These are phyloP conservation scores for Lutraria lutraria DNA, from an alignment of 2,888 invertebrate species.

Conservation along the genomic window DNA sequence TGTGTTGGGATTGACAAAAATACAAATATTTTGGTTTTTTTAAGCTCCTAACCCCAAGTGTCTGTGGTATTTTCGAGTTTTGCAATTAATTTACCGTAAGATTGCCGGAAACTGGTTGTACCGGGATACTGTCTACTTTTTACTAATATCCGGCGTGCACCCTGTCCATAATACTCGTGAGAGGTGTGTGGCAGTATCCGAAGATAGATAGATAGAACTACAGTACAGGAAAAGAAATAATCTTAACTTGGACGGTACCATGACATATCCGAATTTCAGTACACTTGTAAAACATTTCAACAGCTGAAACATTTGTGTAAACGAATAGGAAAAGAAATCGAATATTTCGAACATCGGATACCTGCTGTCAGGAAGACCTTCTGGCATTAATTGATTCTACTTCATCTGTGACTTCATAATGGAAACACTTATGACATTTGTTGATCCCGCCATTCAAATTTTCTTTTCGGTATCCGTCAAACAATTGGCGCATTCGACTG, in stretches of 20 bases:
- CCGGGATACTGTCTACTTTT: too few species aligned
- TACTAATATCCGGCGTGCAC: too few species aligned
- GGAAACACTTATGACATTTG: neutral
- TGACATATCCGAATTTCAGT: neutral
- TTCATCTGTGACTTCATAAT: neutral
- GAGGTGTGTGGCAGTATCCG: too few species aligned
- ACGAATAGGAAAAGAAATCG: neutral
- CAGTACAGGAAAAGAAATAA: neutral
- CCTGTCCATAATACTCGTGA: too few species aligned
- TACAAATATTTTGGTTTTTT: too few species aligned
- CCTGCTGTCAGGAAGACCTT: neutral
- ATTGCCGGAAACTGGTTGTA: too few species aligned
- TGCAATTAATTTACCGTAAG: too few species aligned
- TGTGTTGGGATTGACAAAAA: too few species aligned
- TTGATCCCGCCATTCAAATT: neutral
- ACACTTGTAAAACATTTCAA: conserved; percentile 5
- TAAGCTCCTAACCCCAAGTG: too few species aligned
- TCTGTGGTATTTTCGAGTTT: too few species aligned
- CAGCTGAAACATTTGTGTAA: neutral
- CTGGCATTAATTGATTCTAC: neutral
- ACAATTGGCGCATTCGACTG: too few species aligned
- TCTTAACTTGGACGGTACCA: neutral
- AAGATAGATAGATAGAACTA: too few species aligned
- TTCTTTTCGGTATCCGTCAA: neutral
- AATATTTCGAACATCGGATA: neutral